Evolutionary conservation across 2,888 invertebrate species (phyloP).

Genomic region (Diplazon laetatorius): DNA sequence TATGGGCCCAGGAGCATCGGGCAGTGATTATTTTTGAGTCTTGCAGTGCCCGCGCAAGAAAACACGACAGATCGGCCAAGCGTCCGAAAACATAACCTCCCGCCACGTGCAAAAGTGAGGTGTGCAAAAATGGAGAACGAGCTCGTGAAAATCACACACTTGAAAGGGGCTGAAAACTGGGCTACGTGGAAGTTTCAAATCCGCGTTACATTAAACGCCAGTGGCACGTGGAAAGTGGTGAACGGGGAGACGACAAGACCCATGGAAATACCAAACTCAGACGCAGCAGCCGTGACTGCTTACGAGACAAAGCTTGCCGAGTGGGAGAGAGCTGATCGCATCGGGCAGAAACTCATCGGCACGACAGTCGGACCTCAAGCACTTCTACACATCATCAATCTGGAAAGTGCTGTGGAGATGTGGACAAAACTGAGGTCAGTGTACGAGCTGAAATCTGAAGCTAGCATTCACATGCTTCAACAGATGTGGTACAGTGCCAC

Average conservation of each 20-base stretch:
- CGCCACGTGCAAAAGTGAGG: conserved; percentile 58
- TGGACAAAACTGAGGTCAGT: conserved; percentile 69
- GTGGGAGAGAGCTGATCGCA: conserved; percentile 65
- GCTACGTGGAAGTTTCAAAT: conserved; percentile 49
- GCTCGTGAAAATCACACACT: conserved; percentile 45
- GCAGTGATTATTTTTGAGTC: conserved; percentile 6
- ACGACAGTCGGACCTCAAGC: conserved; percentile 66
- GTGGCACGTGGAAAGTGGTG: conserved; percentile 33
- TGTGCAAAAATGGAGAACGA: conserved; percentile 53
- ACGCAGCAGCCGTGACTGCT: not conserved
- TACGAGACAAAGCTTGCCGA: conserved; percentile 1
- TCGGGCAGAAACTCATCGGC: conserved; percentile 69
- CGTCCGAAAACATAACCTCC: conserved; percentile 2
- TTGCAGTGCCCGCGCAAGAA: not conserved
- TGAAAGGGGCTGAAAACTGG: conserved; percentile 61
- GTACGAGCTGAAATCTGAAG: conserved; percentile 71
- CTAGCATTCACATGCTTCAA: conserved; percentile 61
- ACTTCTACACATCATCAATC: conserved; percentile 69
- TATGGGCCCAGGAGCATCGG: conserved; percentile 36
- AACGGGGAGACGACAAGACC: conserved; percentile 19
- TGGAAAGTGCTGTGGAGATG: conserved; percentile 68
- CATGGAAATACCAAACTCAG: conserved; percentile 5
- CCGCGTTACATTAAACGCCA: conserved; percentile 35
- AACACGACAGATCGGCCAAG: not conserved
- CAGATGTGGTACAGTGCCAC: conserved; percentile 45